phyloP scores from a whole-genome alignment of 1,140 invertebrate species.

The Plectus sambesii region DNA sequence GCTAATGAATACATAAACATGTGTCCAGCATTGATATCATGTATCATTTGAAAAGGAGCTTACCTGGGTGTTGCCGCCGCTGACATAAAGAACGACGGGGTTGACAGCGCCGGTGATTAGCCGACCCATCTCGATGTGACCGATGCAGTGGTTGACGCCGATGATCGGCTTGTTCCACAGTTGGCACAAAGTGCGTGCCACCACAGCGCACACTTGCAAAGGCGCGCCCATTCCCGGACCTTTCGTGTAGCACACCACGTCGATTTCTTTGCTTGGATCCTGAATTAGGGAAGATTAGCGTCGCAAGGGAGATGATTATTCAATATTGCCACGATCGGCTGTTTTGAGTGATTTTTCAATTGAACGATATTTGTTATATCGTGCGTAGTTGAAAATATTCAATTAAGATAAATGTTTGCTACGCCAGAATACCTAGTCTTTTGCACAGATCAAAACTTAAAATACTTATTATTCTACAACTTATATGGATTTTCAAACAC shows the following conservation, averaged over 20 bases:
- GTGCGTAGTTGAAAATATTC: too few species aligned
- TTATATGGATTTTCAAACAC: too few species aligned
- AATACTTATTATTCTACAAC: too few species aligned
- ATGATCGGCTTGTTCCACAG: constrained; percentile 91
- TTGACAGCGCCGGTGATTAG: constrained; percentile 84
- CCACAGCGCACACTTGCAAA: constrained; percentile 62
- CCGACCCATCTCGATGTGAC: constrained; percentile 97
- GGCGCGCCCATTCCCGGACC: constrained; percentile 94
- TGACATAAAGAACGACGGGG: constrained; percentile 93
- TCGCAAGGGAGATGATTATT: constrained; percentile 4
- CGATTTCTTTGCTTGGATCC: constrained; percentile 35
- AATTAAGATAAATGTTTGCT: too few species aligned
- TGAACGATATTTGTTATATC: constrained; percentile 6
- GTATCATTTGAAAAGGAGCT: constrained; percentile 11
- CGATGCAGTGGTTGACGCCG: constrained; percentile 65
- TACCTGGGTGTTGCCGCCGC: constrained; percentile 93
- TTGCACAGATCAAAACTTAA: constrained; percentile 7
- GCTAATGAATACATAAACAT: neutral
- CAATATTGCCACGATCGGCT: neutral
- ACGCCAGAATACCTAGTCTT: constrained; percentile 6
- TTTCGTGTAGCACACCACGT: constrained; percentile 45
- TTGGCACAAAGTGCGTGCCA: constrained; percentile 82
- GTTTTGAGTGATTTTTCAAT: constrained; percentile 6
- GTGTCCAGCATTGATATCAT: neutral
- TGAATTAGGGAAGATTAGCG: constrained; percentile 17